These are phyloP conservation scores for Willowsia nigromaculata DNA, from an alignment of 2,888 invertebrate species.

Conservation along the genomic window DNA sequence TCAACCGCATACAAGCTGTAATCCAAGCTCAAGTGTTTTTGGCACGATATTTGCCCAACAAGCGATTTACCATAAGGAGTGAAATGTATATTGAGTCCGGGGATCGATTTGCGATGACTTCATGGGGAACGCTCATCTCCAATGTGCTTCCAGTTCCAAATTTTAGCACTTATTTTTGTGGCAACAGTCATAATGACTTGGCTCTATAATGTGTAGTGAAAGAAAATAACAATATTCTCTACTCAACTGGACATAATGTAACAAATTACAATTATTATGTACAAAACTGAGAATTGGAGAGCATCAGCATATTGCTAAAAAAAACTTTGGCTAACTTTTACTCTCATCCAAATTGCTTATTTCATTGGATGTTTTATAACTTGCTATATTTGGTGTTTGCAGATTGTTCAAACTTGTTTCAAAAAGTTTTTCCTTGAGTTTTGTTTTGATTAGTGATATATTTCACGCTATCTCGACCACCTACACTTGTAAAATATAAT, in stretches of 20 bases:
- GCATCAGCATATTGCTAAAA: background rate
- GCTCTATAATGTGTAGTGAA: background rate
- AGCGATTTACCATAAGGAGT: background rate
- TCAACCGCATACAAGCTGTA: background rate
- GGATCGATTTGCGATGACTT: slow-evolving; percentile 24
- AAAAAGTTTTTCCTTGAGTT: background rate
- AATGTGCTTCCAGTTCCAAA: background rate
- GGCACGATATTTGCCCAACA: slow-evolving; percentile 40
- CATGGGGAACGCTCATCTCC: background rate
- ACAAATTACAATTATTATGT: background rate
- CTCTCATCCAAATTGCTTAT: background rate
- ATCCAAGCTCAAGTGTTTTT: background rate
- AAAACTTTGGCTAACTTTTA: background rate
- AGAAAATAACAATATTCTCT: background rate
- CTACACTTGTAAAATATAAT: no score
- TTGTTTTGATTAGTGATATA: slow-evolving; percentile 20
- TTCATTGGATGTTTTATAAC: background rate
- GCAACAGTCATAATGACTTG: background rate
- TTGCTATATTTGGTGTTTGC: background rate
- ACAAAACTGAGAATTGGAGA: background rate
- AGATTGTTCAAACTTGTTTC: background rate
- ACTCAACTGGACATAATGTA: background rate
- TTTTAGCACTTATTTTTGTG: background rate
- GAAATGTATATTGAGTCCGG: background rate
- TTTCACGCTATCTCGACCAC: no score